These are phyloP conservation scores for Caretta caretta DNA, from an alignment of 2,113 vertebrate species.

Conservation along the genomic window DNA sequence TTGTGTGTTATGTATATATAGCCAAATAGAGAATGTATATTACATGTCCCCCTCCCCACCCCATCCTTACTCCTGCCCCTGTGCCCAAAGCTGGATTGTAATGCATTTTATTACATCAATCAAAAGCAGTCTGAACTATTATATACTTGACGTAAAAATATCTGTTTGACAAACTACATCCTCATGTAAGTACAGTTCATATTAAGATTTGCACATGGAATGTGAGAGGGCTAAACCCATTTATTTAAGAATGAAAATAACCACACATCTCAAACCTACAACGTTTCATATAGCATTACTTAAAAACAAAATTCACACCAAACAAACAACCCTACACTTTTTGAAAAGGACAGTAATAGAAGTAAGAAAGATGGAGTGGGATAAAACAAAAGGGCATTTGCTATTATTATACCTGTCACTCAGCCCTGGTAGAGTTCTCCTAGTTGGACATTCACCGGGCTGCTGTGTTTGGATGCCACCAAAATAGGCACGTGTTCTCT, in stretches of 20 bases:
- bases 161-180: neutral
- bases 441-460: too few species aligned
- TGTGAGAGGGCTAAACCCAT: neutral
- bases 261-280: neutral
- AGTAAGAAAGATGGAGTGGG: fast-evolving
- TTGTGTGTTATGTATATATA: too few species aligned
- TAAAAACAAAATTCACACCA: neutral
- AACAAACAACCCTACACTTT: neutral
- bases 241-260: neutral
- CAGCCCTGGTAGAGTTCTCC: too few species aligned
- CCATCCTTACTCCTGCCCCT: too few species aligned
- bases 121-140: neutral
- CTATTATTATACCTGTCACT: neutral
- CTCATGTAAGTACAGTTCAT: neutral
- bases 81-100: neutral
- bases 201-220: neutral
- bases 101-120: neutral
- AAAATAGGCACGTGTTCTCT: too few species aligned
- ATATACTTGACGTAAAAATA: neutral
- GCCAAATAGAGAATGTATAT: too few species aligned
- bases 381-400: neutral
- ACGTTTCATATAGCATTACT: neutral
- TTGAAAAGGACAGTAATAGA: neutral
- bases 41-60: too few species aligned
- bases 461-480: too few species aligned